Evolutionary conservation across 2,113 vertebrate genomes (phyloP).

Genomic region (Mus spicilegus): DNA sequence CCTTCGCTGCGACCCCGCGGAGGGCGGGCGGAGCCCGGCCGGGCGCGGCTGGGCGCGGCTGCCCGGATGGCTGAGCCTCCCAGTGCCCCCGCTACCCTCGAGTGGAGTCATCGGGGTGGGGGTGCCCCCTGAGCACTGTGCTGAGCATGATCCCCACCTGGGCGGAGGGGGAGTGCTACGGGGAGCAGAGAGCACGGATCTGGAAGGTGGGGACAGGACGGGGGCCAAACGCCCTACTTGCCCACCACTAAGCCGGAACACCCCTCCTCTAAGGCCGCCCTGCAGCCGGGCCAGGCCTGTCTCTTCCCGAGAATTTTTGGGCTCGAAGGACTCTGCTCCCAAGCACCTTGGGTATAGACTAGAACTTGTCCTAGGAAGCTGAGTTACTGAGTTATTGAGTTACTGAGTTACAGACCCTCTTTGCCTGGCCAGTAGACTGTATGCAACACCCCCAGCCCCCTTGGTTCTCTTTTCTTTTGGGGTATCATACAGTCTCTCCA

Average conservation of each 20-base stretch:
- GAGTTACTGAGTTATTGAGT: no score
- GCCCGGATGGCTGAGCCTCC: background rate
- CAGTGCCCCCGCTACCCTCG: no score
- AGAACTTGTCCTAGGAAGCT: background rate
- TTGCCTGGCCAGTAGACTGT: background rate
- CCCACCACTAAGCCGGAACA: no score
- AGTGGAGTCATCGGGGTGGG: background rate
- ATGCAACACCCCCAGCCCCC: background rate
- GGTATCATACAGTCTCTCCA: background rate
- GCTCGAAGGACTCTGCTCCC: background rate
- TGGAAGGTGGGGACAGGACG: background rate
- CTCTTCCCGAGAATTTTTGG: background rate
- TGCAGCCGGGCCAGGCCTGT: background rate
- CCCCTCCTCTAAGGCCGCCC: background rate
- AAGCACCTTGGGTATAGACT: background rate
- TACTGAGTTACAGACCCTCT: background rate
- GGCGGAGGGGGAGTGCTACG: background rate
- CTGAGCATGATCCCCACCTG: background rate
- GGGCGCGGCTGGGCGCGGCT: background rate
- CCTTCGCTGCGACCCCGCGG: slow-evolving; percentile 55
- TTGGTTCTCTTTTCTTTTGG: background rate
- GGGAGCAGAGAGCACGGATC: no score
- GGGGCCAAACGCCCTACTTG: background rate
- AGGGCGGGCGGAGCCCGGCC: background rate
- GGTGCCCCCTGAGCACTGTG: background rate